Evolutionary conservation across 2,888 invertebrate genomes (phyloP).

Genomic region (Ophion slaviceki): DNA sequence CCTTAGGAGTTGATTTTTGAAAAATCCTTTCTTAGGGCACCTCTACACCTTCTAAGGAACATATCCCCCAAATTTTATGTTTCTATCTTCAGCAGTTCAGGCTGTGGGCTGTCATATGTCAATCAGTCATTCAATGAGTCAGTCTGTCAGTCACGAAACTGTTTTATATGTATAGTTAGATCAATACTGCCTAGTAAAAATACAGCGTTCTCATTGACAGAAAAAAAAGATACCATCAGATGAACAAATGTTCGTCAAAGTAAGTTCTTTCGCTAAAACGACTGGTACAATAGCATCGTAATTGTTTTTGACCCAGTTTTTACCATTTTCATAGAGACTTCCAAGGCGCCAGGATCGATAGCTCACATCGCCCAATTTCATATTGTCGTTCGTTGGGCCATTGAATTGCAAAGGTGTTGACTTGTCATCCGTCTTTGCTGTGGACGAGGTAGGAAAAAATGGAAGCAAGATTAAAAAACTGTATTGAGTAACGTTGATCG

Average conservation of each 20-base stretch:
- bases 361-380: constrained; percentile 79
- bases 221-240: too few species aligned
- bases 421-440: constrained; percentile 63
- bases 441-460: not conserved
- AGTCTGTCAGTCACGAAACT: too few species aligned
- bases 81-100: too few species aligned
- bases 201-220: too few species aligned
- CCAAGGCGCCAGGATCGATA: constrained; percentile 82
- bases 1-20: not conserved
- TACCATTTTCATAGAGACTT: constrained; percentile 80
- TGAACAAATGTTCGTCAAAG: too few species aligned
- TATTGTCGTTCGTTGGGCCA: constrained; percentile 73
- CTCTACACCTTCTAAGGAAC: too few species aligned
- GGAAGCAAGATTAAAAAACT: not conserved
- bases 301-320: not conserved
- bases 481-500: not conserved
- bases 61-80: too few species aligned
- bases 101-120: too few species aligned
- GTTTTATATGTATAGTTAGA: too few species aligned
- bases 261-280: not conserved
- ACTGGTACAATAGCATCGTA: not conserved
- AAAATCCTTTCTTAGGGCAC: not conserved
- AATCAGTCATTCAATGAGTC: too few species aligned
- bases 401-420: constrained; percentile 51
- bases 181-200: too few species aligned